Evolutionary conservation across 1,140 invertebrate species (phyloP).

Genomic region (Myzus persicae): DNA sequence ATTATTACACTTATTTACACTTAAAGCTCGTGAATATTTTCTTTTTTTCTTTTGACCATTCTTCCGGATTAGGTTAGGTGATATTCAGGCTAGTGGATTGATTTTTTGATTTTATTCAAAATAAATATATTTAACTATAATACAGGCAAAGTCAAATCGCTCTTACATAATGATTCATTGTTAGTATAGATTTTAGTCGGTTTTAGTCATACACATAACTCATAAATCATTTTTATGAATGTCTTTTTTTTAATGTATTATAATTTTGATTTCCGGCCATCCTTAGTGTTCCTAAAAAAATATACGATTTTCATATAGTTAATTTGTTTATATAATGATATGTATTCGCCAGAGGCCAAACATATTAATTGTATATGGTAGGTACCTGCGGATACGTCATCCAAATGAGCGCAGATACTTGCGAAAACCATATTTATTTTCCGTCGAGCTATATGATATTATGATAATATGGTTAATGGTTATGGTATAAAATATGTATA

Average conservation of each 20-base stretch:
- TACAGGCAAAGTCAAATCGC: background rate
- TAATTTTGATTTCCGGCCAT: background rate
- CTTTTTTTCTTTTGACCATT: too few relatives aligned
- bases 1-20: too few relatives aligned
- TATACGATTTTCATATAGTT: background rate
- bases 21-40: too few relatives aligned
- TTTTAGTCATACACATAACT: background rate
- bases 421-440: background rate
- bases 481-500: background rate
- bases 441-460: background rate
- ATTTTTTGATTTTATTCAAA: too few relatives aligned
- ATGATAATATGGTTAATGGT: background rate
- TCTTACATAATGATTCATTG: background rate
- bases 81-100: too few relatives aligned
- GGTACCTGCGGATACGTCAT: background rate
- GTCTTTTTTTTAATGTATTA: background rate
- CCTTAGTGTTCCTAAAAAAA: background rate
- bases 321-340: background rate
- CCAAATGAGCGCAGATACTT: background rate
- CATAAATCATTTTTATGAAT: background rate
- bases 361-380: background rate
- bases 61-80: too few relatives aligned
- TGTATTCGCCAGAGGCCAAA: background rate
- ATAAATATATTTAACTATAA: too few relatives aligned
- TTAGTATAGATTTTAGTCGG: background rate